These are phyloP conservation scores for Andrena minutula DNA, from an alignment of 2,888 invertebrate genomes.

Conservation along the genomic window DNA sequence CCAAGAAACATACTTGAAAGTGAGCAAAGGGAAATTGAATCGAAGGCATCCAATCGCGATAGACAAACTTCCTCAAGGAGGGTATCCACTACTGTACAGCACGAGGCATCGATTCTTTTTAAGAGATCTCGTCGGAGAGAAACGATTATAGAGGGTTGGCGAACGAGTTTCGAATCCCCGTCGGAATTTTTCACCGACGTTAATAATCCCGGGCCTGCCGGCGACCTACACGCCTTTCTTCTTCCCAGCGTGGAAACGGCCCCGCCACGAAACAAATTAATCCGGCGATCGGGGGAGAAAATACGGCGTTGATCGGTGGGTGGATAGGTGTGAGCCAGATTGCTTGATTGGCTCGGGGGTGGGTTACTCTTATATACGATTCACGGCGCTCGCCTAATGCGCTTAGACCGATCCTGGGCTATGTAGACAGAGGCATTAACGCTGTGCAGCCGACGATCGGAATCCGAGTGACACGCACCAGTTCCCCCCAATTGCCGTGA, in stretches of 20 bases:
- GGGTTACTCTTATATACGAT: conserved; percentile 56
- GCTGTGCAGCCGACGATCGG: conserved; percentile 34
- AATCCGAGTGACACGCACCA: conserved; percentile 60
- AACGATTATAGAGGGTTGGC: background rate
- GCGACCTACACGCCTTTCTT: background rate
- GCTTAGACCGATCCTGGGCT: conserved; percentile 59
- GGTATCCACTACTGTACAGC: background rate
- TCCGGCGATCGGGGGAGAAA: conserved; percentile 18
- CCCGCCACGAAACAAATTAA: conserved; percentile 29
- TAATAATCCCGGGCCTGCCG: conserved; percentile 1
- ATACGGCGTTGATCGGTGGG: conserved; percentile 21
- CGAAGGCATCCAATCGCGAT: background rate
- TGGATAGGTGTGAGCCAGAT: conserved; percentile 30
- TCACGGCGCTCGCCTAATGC: conserved; percentile 53
- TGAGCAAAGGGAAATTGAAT: too few relatives aligned
- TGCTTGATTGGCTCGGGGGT: conserved; percentile 49
- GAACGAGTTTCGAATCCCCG: background rate
- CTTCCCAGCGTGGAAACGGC: background rate
- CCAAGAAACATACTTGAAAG: too few relatives aligned
- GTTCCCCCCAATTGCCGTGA: conserved; percentile 54
- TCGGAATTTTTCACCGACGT: background rate
- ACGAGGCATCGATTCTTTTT: background rate
- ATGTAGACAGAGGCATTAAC: conserved; percentile 56
- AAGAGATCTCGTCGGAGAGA: background rate
- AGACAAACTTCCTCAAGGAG: conserved; percentile 1